Conservation (phyloP, 2,113 vertebrate genomes). For the Epinephelus fuscoguttatus region DNA sequence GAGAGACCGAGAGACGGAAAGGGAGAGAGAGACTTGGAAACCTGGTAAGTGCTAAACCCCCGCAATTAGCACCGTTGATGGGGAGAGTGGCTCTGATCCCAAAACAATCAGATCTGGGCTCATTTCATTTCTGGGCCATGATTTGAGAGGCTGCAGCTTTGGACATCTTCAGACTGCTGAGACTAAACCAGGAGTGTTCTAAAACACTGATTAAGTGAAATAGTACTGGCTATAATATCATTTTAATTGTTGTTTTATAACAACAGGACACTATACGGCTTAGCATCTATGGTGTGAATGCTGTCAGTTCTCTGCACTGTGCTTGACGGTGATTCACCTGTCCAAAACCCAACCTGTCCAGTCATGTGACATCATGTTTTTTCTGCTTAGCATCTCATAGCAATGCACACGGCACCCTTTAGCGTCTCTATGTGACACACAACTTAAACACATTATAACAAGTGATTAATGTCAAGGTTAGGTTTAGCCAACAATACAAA, state of each 20-base stretch:
- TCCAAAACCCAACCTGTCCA: background rate
- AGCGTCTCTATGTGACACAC: no score
- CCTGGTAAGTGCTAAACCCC: conserved; percentile 59
- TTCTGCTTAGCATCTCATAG: background rate
- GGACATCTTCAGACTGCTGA: conserved; percentile 15
- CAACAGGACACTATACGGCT: background rate
- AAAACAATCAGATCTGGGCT: conserved; percentile 56
- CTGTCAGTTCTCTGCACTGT: background rate
- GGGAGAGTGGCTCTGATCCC: conserved; percentile 55
- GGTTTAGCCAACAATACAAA: no score
- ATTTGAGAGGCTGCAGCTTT: conserved; percentile 29
- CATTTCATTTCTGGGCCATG: conserved; percentile 46
- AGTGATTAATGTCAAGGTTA: no score
- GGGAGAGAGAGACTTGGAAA: conserved; percentile 59
- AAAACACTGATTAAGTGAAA: conserved; percentile 2
- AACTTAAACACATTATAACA: no score
- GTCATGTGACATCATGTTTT: background rate
- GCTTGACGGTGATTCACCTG: background rate
- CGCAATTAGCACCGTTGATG: conserved; percentile 65
- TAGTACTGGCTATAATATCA: background rate
- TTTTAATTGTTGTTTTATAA: background rate
- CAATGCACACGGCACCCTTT: no score
- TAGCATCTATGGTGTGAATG: background rate
- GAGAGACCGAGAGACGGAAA: background rate
- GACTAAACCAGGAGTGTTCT: background rate